phyloP scores from a whole-genome alignment of 1,140 invertebrate species.

The Harpegnathos saltator region DNA sequence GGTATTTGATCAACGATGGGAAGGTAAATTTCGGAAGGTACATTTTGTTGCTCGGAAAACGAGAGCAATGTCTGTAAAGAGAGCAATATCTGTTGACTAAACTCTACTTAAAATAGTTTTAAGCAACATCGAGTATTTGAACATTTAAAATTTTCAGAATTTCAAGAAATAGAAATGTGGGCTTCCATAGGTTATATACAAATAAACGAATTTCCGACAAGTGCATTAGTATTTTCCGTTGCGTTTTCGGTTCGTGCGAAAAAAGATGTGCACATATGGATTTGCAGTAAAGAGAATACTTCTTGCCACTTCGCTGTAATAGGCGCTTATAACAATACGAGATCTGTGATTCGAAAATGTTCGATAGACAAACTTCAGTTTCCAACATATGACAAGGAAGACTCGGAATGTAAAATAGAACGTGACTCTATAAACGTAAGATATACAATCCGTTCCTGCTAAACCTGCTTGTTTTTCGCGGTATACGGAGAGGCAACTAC shows the following conservation, averaged over 20 bases:
- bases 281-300: slow-evolving; percentile 38
- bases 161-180: background rate
- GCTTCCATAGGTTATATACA: no score
- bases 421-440: background rate
- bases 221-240: slow-evolving; percentile 12
- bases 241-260: slow-evolving; percentile 61
- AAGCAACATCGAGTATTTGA: no score
- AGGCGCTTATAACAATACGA: slow-evolving; percentile 63
- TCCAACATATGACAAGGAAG: no score
- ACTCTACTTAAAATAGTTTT: background rate
- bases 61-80: background rate
- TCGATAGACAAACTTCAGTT: no score
- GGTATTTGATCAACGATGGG: slow-evolving; percentile 67
- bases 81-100: background rate
- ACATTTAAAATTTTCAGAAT: slow-evolving; percentile 16
- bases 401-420: background rate
- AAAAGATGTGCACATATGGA: slow-evolving; percentile 33
- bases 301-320: slow-evolving; percentile 72
- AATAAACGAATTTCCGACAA: no score
- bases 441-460: background rate
- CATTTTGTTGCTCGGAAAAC: background rate
- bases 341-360: slow-evolving; percentile 63
- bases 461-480: no score
- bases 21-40: slow-evolving; percentile 67
- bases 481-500: no score